Evolutionary conservation across 64 coral and sea anemone genomes (phyloP).

Genomic region (Actinia equina): DNA sequence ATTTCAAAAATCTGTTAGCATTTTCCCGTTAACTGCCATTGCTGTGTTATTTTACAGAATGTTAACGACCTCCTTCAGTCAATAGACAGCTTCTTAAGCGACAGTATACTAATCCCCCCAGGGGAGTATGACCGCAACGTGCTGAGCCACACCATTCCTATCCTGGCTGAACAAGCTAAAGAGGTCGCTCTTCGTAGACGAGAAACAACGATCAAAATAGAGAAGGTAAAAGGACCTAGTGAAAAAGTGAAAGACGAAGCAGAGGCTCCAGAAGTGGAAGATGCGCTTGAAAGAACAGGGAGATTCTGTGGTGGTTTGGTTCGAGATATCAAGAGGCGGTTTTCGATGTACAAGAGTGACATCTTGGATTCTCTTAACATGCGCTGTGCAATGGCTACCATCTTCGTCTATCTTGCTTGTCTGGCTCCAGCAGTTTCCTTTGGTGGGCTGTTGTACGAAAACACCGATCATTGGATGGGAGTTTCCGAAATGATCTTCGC

Average conservation of each 20-base stretch:
- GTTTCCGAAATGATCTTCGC: conserved; percentile 92
- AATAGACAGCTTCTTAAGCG: conserved; percentile 50
- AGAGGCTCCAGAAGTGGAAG: conserved; percentile 22
- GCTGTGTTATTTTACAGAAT: conserved; percentile 23
- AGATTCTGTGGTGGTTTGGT: conserved; percentile 86
- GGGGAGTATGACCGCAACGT: conserved; percentile 94
- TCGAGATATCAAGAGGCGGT: conserved; percentile 76
- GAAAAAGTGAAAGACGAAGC: neutral
- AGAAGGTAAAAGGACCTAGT: neutral
- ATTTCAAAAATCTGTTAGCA: no score
- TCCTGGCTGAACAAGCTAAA: conserved; percentile 65
- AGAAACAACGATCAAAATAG: conserved; percentile 17
- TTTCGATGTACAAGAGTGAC: conserved; percentile 68
- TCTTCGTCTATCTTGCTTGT: conserved; percentile 93
- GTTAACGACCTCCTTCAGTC: conserved; percentile 52
- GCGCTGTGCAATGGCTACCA: conserved; percentile 69
- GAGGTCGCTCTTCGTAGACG: conserved; percentile 52
- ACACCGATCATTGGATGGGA: conserved; percentile 87
- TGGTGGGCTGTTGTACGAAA: conserved; percentile 82
- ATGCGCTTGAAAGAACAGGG: conserved; percentile 82
- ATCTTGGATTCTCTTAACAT: conserved; percentile 83
- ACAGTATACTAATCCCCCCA: conserved; percentile 85
- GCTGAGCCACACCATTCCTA: conserved; percentile 74
- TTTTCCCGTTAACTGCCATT: no score
- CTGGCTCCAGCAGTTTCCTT: conserved; percentile 90